Evolutionary conservation across 2,888 invertebrate genomes (phyloP).

Genomic region (Erannis defoliaria): DNA sequence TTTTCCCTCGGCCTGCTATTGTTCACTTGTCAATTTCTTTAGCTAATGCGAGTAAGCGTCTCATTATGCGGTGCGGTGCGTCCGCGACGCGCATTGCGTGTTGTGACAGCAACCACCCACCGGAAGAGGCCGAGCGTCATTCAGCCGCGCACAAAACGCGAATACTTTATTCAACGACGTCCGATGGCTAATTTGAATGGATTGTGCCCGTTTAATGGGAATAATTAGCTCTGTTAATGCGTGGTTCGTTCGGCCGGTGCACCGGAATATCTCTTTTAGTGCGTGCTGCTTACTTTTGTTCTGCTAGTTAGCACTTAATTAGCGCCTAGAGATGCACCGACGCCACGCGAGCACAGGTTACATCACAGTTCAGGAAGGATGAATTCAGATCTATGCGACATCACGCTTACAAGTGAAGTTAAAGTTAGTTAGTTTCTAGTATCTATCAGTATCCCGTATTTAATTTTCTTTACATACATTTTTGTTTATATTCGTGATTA

Average conservation of each 20-base stretch:
- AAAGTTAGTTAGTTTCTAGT: no score
- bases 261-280: conserved; percentile 63
- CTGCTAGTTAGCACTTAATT: conserved; percentile 67
- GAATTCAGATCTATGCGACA: conserved; percentile 47
- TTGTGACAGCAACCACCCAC: conserved; percentile 87
- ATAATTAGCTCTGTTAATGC: conserved; percentile 80
- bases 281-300: conserved; percentile 60
- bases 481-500: no score
- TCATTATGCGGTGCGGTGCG: conserved; percentile 86
- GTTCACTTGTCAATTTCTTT: conserved; percentile 87
- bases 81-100: conserved; percentile 84
- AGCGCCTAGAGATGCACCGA: conserved; percentile 54
- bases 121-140: conserved; percentile 85
- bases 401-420: conserved; percentile 46
- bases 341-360: conserved; percentile 44
- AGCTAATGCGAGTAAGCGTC: conserved; percentile 87
- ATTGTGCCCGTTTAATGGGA: conserved; percentile 81
- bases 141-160: conserved; percentile 83
- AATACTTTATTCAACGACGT: conserved; percentile 82
- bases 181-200: conserved; percentile 85
- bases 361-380: conserved; percentile 53
- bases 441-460: no score
- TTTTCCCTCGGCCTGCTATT: conserved; percentile 80
- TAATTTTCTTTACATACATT: no score
- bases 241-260: conserved; percentile 49